Percentiles rank a stretch among this genome's conserved stretches.
Evolutionary conservation across 2,113 vertebrate species (phyloP).

Genomic region (Aviceda subcristata): DNA sequence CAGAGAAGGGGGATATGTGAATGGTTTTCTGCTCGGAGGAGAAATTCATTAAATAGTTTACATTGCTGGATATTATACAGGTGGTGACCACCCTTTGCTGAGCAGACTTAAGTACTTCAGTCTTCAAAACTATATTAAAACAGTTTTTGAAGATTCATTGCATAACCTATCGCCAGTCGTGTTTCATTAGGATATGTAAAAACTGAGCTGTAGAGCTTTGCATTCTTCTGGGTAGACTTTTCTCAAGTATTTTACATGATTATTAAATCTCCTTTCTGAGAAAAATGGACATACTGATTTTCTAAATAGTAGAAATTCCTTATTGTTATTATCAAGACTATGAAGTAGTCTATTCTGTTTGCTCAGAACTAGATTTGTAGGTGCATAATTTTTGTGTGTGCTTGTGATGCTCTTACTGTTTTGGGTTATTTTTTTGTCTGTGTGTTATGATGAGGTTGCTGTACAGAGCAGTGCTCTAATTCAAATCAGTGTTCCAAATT

Average conservation of each 20-base stretch:
- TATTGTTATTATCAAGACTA: neutral
- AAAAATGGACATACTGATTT: neutral
- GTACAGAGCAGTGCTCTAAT: neutral
- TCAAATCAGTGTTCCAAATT: slow-evolving; percentile 33
- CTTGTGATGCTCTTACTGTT: neutral
- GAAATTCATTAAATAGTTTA: neutral
- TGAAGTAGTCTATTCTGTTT: neutral
- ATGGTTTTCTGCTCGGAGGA: neutral
- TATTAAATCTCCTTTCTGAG: neutral
- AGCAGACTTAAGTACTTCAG: neutral
- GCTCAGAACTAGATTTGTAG: neutral
- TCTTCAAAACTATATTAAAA: neutral
- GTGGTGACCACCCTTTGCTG: neutral
- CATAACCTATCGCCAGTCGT: neutral
- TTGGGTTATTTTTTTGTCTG: neutral
- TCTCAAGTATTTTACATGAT: neutral
- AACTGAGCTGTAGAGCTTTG: neutral
- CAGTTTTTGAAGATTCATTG: neutral
- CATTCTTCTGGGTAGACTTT: neutral
- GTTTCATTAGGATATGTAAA: neutral
- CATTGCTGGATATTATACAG: neutral
- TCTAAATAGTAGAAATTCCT: neutral
- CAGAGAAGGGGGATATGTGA: neutral
- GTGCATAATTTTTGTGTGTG: neutral
- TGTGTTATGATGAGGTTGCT: neutral